Conservation (phyloP, 2,113 vertebrate genomes). For the Mus pahari region DNA sequence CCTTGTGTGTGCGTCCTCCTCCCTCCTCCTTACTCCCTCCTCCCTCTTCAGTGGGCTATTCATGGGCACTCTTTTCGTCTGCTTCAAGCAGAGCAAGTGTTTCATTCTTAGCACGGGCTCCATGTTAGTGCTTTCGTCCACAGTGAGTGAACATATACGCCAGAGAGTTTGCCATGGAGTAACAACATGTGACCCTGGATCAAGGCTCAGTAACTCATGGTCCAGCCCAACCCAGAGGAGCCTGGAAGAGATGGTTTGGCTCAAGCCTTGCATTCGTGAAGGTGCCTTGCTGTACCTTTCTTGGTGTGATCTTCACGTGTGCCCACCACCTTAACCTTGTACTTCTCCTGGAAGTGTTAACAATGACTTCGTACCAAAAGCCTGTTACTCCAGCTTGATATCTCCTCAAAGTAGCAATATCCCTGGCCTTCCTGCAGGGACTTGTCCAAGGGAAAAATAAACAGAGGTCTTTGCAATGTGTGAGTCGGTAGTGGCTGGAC, state of each 20-base stretch:
- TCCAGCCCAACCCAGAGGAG: not conserved
- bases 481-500: not conserved
- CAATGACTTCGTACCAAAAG: not conserved
- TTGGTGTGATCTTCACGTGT: not conserved
- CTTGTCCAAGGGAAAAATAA: not conserved
- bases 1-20: not conserved
- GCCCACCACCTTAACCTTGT: not conserved
- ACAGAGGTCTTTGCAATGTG: not conserved
- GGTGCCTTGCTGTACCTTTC: not conserved
- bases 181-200: not conserved
- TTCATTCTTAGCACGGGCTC: not conserved
- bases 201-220: fast-evolving
- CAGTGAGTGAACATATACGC: not conserved
- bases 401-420: not conserved
- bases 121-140: not conserved
- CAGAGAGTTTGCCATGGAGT: not conserved
- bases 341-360: not conserved
- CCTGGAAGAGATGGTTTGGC: not conserved
- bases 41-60: not conserved
- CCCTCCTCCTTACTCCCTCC: not conserved
- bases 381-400: not conserved
- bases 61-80: not conserved
- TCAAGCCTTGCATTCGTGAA: not conserved
- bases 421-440: not conserved
- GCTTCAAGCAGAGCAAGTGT: not conserved